phyloP scores from a whole-genome alignment of 2,888 invertebrate species.

The Tupiocoris notatus region DNA sequence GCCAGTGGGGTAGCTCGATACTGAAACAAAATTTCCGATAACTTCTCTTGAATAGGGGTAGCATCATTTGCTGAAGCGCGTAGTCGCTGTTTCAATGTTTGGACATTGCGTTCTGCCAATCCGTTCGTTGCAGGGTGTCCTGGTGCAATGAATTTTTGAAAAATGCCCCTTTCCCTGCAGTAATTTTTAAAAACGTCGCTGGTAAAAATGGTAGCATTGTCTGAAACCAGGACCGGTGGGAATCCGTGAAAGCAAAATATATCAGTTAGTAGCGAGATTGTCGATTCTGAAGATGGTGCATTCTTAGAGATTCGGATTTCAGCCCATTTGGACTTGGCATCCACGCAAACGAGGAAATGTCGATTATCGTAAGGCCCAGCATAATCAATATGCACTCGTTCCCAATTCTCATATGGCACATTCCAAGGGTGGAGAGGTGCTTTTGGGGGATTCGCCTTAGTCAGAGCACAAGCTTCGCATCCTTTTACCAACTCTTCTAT shows the following conservation, averaged over 20 bases:
- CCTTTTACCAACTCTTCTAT: constrained; percentile 48
- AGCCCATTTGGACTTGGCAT: constrained; percentile 51
- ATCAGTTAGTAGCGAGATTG: constrained; percentile 40
- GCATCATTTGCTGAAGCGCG: not conserved
- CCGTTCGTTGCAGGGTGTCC: not conserved
- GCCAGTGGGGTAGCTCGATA: not conserved
- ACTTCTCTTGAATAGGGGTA: not conserved
- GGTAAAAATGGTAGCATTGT: constrained; percentile 43
- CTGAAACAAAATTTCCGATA: not conserved
- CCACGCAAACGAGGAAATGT: constrained; percentile 49
- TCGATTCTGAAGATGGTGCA: constrained; percentile 37
- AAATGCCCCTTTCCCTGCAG: not conserved
- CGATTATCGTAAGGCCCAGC: constrained; percentile 47
- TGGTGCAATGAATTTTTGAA: not conserved
- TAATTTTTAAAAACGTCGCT: not conserved
- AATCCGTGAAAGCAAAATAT: constrained; percentile 43
- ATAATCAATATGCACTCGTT: constrained; percentile 48
- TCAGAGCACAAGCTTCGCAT: constrained; percentile 46
- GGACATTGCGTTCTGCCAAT: not conserved
- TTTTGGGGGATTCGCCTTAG: not conserved
- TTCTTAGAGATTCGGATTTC: constrained; percentile 2
- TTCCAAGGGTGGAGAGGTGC: constrained; percentile 48
- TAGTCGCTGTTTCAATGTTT: not conserved
- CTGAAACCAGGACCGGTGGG: constrained; percentile 42
- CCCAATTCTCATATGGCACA: constrained; percentile 48